Evolutionary conservation across 2,113 vertebrate genomes (phyloP), one percentile per base, ranked within the genome.

Genomic region (Microcebus tavaratra): DNA sequence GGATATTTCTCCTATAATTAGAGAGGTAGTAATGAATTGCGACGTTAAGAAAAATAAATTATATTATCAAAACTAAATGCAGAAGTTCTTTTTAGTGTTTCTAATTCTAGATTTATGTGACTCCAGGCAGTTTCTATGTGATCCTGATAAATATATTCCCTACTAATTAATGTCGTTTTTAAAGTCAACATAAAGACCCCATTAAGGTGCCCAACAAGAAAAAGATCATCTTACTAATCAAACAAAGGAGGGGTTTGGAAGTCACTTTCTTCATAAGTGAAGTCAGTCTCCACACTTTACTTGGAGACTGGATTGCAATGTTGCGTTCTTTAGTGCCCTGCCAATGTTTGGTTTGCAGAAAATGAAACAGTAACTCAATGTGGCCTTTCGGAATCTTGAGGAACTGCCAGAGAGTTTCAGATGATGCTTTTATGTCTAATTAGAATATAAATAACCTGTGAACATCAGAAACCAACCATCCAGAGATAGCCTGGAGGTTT

Each of bases 101-200:
- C 14, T 31, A 76, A 31, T 63, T 92, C 50, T 36, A 61, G 79
- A n/a, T 42, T 17, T 29, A 4, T 42, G 39, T 75, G 81, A 53
- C 34, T 31, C 39, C 27, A 5, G 34, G 31, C 9, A 39, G 14
- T 61, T 90, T 48, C 39, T 8, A 21, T 27, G 50, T 61, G 63
- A 70, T 53, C 42, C 76, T 50, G 39, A 9, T 45, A n/a, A 80
- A 3, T n/a, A 3, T 15, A 9, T 55, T 67, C 5, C 36, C n/a
- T 67, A 27, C 79, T 80, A 87, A 96, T 68, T 80, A 63, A 70
- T 1, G 27, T 20, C 73, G 50, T 81, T 93, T 94, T 89, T 18
- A 91, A 97, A 91, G 89, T 83, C 86, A 48, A 48, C 9, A 48
- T 48, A 48, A 48, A 48, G 48, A 48, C 48, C 8, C 48, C 48